Conservation (phyloP, 53 echinoderm and acorn worm species). For the Apostichopus leukothele region DNA sequence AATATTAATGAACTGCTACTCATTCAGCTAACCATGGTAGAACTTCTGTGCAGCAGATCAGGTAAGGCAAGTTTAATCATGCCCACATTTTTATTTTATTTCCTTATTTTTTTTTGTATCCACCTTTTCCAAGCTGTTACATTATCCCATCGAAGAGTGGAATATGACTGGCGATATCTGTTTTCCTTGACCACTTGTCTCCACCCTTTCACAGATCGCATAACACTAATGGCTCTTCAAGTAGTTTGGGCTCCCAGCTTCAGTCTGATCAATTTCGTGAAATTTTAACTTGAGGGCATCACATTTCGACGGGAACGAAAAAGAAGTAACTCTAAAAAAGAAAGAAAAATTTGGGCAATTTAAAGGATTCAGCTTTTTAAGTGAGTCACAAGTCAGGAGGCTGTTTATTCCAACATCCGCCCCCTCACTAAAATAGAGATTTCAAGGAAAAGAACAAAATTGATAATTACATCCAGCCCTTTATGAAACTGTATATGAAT, state of each 20-base stretch:
- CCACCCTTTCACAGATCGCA: slow-evolving; percentile 5
- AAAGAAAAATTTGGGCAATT: not conserved
- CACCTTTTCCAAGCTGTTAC: slow-evolving; percentile 4
- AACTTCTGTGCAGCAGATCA: too few species aligned
- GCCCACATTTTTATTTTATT: not conserved
- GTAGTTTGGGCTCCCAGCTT: not conserved
- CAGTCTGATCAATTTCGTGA: not conserved
- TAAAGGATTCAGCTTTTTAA: not conserved
- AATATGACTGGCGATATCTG: not conserved
- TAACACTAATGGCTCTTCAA: slow-evolving; percentile 40
- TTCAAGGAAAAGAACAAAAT: too few species aligned
- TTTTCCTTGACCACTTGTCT: slow-evolving; percentile 34
- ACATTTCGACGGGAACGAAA: not conserved
- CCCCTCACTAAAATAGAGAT: too few species aligned
- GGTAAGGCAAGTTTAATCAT: not conserved
- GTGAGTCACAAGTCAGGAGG: not conserved
- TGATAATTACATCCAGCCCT: too few species aligned
- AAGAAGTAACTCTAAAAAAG: not conserved
- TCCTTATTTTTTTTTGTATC: not conserved
- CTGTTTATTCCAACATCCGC: not conserved
- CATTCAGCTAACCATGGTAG: too few species aligned
- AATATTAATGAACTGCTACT: too few species aligned
- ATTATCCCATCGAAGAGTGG: not conserved
- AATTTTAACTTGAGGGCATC: not conserved
- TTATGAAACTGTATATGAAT: too few species aligned